Conservation (phyloP, 2,888 invertebrate genomes). For the Ptilodon capucinus region DNA sequence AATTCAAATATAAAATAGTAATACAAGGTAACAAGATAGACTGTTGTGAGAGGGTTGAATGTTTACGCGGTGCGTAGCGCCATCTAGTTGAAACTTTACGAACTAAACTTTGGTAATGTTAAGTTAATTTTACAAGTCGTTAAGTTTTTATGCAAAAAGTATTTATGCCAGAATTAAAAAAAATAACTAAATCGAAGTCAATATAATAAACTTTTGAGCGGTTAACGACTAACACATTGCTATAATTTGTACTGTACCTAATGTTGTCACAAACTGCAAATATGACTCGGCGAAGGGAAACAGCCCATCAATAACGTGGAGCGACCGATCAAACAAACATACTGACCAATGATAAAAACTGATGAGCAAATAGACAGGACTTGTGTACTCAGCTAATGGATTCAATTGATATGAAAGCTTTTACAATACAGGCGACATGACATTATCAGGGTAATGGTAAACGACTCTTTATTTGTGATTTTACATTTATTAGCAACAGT, state of each 20-base stretch:
- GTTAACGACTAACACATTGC: not conserved
- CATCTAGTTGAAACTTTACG: constrained; percentile 20
- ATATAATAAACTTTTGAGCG: not conserved
- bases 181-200: too few species aligned
- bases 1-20: constrained; percentile 32
- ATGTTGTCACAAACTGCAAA: constrained; percentile 39
- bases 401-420: constrained; percentile 83
- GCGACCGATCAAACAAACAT: constrained; percentile 80
- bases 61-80: constrained; percentile 13
- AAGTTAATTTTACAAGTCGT: not conserved
- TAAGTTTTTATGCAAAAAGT: not conserved
- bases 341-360: constrained; percentile 81
- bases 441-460: constrained; percentile 63
- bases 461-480: constrained; percentile 44
- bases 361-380: constrained; percentile 80
- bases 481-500: constrained; percentile 23
- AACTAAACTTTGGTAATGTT: not conserved
- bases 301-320: constrained; percentile 75
- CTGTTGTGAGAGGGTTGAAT: not conserved
- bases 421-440: constrained; percentile 73
- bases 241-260: constrained; percentile 45
- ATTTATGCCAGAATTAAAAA: too few species aligned
- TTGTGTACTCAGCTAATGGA: constrained; percentile 82
- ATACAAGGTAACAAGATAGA: not conserved
- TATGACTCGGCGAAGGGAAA: constrained; percentile 58